These are phyloP conservation scores for Cichlasoma orientale DNA, from an alignment of 2,797 vertebrate genomes.

Conservation along the genomic window DNA sequence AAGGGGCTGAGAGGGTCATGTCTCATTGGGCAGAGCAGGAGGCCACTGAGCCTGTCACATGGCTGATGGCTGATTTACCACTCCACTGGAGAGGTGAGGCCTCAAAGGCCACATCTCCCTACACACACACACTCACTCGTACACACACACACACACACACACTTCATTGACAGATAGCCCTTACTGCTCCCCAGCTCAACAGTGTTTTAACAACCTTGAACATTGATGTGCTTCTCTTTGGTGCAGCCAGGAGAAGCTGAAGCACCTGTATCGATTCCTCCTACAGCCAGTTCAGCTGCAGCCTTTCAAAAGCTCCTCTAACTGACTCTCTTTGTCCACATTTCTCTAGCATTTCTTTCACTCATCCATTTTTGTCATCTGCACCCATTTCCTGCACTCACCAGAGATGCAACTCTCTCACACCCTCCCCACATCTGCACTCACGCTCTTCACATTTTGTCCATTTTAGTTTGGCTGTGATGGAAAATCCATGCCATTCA, in stretches of 20 bases:
- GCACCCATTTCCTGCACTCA: constrained; percentile 65
- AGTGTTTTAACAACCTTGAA: constrained; percentile 46
- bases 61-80: constrained; percentile 86
- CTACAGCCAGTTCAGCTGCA: constrained; percentile 43
- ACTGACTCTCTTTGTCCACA: constrained; percentile 45
- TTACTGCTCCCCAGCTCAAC: constrained; percentile 24
- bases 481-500: constrained; percentile 66
- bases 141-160: constrained; percentile 1
- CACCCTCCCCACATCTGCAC: constrained; percentile 28
- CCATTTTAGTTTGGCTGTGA: constrained; percentile 47
- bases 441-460: constrained; percentile 59
- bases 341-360: constrained; percentile 26
- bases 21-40: constrained; percentile 77
- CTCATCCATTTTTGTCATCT: constrained; percentile 57
- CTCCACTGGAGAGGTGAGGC: constrained; percentile 78
- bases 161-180: constrained; percentile 50
- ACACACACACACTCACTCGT: constrained; percentile 22
- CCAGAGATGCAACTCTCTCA: constrained; percentile 5
- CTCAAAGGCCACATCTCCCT: constrained; percentile 64
- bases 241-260: constrained; percentile 18
- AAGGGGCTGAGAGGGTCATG: constrained; percentile 70
- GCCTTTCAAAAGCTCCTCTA: constrained; percentile 55
- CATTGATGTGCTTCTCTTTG: constrained; percentile 46
- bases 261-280: constrained; percentile 63
- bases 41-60: constrained; percentile 78